Conservation (phyloP, 1,140 invertebrate species). For the Drosophila repletoides region DNA sequence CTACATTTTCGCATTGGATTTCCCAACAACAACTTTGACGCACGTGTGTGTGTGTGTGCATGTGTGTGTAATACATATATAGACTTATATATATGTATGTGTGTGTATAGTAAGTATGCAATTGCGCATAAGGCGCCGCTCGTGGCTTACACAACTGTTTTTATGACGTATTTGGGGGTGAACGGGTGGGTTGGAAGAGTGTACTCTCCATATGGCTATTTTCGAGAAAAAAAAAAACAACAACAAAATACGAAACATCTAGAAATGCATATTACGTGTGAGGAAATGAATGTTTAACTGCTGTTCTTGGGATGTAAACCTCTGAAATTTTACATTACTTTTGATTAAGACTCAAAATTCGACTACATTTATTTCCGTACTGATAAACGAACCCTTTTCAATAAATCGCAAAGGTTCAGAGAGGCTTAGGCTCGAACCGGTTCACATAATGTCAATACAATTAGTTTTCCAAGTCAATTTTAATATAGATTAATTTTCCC, state of each 20-base stretch:
- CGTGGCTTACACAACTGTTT: conserved; percentile 60
- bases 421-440: too few species aligned
- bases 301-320: background rate
- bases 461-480: too few species aligned
- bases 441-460: too few species aligned
- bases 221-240: background rate
- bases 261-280: conserved; percentile 18
- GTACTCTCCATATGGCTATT: conserved; percentile 1
- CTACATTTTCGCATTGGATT: conserved; percentile 64
- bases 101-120: conserved; percentile 15
- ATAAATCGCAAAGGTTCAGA: too few species aligned
- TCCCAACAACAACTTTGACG: conserved; percentile 12
- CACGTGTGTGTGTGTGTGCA: too few species aligned
- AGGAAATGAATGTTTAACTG: conserved; percentile 15
- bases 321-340: background rate
- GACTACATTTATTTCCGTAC: too few species aligned
- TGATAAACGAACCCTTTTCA: too few species aligned
- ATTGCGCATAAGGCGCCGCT: conserved; percentile 67
- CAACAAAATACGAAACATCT: background rate
- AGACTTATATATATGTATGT: background rate
- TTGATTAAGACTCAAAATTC: too few species aligned
- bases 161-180: background rate
- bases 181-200: background rate
- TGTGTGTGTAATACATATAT: background rate
- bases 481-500: too few species aligned